Evolutionary conservation across 2,113 vertebrate species (phyloP), one percentile per base, ranked within the genome.

Genomic region (Brachyhypopomus occidentalis): DNA sequence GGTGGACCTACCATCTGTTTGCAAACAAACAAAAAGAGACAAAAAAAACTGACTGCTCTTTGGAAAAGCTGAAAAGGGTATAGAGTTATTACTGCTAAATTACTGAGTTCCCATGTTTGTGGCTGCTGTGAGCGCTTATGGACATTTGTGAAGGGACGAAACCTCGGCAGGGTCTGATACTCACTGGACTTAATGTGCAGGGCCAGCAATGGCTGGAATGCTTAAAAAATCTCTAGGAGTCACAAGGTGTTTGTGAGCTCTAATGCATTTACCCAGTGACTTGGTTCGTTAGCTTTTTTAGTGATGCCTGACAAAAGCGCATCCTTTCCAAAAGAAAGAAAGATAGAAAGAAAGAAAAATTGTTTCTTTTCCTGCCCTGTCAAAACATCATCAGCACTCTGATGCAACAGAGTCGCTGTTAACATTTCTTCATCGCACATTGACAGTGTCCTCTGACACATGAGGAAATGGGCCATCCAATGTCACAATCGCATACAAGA

Each of bases 331-430:
- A 38, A 16, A 16, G 22, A 75, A 64, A 1, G 9, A 2, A 36
- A 70, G 36, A 41, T 38, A 38, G 8, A 59, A 14, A 5, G 22
- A 74, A 63, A 1, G 7, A 1, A 34, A 69, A 20, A n/a, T 20
- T 36, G 64, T 8, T 41, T 36, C 8, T 7, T 27, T 55, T 78
- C 34, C 52, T 41, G 9, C 48, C 17, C 20, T 78, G 52, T 78
- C 22, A 52, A 70, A 70, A 70, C 34, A 25, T 20, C 19, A 41
- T 70, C 5, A 48, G 69, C 27, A 58, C 45, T 7, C 22, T 38
- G 74, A 63, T 60, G 36, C 64, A 74, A 41, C 64, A 72, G 23
- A 41, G 38, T n/a, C 64, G 67, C 27, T 52, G 64, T 69, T 30
- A 17, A n/a, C 45, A 63, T 30, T 20, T 25, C 11, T 48, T 19